A percentile compares a stretch with the other conserved stretches of the same genome.
Conservation (phyloP, 2,113 vertebrate species). For the Cebidichthys violaceus region DNA sequence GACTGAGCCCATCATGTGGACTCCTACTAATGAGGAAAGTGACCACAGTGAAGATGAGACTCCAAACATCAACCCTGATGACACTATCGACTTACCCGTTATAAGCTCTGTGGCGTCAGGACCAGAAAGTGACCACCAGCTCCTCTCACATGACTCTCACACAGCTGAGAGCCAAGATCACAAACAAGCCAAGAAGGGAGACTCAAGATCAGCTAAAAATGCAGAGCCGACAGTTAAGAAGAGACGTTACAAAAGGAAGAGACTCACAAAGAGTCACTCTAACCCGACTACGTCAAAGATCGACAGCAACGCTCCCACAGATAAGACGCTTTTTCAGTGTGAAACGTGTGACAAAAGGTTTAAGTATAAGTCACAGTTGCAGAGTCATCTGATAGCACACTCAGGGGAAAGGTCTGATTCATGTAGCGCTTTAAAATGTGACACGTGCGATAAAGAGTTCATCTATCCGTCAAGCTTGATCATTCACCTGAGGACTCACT, state of each 20-base stretch:
- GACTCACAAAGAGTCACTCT: no score
- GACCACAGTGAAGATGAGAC: slow-evolving; percentile 6
- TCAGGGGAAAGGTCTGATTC: background rate
- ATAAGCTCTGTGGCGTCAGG: no score
- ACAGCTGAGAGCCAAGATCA: slow-evolving; percentile 14
- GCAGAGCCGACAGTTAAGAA: background rate
- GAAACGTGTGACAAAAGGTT: background rate
- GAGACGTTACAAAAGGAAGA: no score
- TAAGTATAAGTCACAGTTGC: background rate
- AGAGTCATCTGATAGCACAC: background rate
- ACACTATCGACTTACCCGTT: no score
- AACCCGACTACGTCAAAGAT: no score
- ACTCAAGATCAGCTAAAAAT: background rate
- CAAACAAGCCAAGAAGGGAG: background rate
- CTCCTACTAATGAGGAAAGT: background rate
- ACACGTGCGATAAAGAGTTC: background rate
- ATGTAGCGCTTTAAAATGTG: background rate
- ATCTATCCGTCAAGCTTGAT: background rate
- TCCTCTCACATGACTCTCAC: background rate
- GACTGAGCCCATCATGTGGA: background rate
- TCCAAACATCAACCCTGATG: no score
- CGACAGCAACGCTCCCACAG: no score
- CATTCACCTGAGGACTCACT: background rate
- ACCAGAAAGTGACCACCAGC: background rate
- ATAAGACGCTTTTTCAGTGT: background rate